Base-by-base conservation (phyloP, 1,140 invertebrate species). In the Myzus persicae region DNA sequence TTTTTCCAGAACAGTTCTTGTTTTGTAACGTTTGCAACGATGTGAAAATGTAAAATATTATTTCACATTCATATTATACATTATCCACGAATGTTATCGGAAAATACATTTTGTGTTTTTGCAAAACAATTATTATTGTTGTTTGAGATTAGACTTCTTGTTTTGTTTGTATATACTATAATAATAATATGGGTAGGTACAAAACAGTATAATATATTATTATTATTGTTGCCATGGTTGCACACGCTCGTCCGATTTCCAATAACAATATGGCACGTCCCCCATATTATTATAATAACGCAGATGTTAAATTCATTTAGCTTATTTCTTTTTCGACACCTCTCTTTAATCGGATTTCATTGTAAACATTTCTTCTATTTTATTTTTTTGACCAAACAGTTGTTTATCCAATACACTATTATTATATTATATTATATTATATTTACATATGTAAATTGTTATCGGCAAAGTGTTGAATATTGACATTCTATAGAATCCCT, bases 191-290 rank as follows among this genome's bases (percentile, higher is more conserved):
- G 26, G 31, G 31, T 31, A 67, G 31, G 31, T 31, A 67, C 31
- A 31, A n/a, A 67, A 67, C 59, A 67, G 59, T n/a, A 67, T n/a
- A 67, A 67, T 67, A 67, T 67, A 67, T 67, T 67, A 67, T 67
- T 67, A 4, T 67, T 20, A 20, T 54, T 48, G 46, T 48, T 67
- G 59, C 59, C 59, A 67, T 67, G 31, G 59, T n/a, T 67, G 59
- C 59, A 67, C 31, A 4, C 59, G 59, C 59, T 67, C 14, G 59
- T 67, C 59, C 31, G 31, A 67, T 67, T 67, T 67, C 59, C 11
- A 67, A 67, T 31, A 59, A 59, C 54, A 59, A 59, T 67, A 67
- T 14, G 31, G 59, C 11, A 14, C 59, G 31, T 67, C 59, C 59
- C 31, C 59, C 31, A n/a, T 67, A 67, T 67, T 67, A n/a, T 67